These are phyloP conservation scores for Styela clava DNA, from an alignment of 23 tunicate species.

Conservation along the genomic window DNA sequence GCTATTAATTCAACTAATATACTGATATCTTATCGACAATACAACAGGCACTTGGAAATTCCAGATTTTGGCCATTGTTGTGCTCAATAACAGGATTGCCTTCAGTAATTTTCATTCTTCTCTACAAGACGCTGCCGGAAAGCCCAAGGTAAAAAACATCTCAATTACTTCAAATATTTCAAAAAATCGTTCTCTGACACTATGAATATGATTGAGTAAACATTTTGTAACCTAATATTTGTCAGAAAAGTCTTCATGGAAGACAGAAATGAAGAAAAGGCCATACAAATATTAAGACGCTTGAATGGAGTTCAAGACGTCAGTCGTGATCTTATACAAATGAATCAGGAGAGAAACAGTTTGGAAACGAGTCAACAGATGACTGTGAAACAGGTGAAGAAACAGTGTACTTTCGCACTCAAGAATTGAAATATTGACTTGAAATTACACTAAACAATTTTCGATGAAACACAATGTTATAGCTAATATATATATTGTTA, in stretches of 20 bases:
- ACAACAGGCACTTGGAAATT: constrained; percentile 34
- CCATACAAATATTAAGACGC: constrained; percentile 6
- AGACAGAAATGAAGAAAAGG: not conserved
- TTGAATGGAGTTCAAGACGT: constrained; percentile 15
- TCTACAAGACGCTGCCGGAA: constrained; percentile 18
- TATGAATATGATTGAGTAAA: too few species aligned
- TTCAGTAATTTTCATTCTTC: constrained; percentile 17
- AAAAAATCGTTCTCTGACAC: too few species aligned
- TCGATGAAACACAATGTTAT: too few species aligned
- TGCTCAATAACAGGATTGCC: constrained; percentile 24
- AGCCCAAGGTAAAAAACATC: constrained; percentile 50
- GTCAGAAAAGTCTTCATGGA: constrained; percentile 26
- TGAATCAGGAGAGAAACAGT: constrained; percentile 17
- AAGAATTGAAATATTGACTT: not conserved
- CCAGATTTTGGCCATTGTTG: constrained; percentile 24
- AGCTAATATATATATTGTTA: too few species aligned
- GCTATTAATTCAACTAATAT: too few species aligned
- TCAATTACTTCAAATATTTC: too few species aligned
- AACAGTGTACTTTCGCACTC: not conserved
- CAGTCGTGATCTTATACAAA: not conserved
- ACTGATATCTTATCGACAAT: too few species aligned
- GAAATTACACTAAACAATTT: too few species aligned
- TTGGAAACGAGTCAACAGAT: constrained; percentile 5
- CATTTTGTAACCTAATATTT: too few species aligned
- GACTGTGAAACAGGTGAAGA: constrained; percentile 18